These are phyloP conservation scores for Condylura cristata DNA, from an alignment of 2,113 vertebrate genomes.

Conservation along the genomic window DNA sequence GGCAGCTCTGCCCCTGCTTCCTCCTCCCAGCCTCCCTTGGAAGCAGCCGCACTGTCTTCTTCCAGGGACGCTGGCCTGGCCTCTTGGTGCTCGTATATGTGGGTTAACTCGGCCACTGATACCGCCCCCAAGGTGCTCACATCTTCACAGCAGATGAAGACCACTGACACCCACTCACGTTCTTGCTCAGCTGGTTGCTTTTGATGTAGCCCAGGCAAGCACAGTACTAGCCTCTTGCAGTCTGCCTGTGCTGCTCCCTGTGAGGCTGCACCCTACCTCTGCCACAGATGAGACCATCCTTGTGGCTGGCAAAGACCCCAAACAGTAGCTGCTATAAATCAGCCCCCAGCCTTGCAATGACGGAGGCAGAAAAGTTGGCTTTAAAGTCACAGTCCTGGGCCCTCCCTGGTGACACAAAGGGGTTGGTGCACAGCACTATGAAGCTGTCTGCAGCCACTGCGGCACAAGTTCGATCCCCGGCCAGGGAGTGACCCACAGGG, in stretches of 20 bases:
- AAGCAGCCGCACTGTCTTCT: fast-evolving
- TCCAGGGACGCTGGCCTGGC: neutral
- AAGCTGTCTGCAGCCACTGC: no score
- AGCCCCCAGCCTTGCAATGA: no score
- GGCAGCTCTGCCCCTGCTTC: no score
- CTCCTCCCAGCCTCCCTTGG: neutral
- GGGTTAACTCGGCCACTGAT: neutral
- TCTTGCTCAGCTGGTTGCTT: neutral
- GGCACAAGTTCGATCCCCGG: no score
- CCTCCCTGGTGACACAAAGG: no score
- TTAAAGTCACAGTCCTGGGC: no score
- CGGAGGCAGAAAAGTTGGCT: no score
- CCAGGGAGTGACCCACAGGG: no score
- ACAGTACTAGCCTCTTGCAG: neutral
- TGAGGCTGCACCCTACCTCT: neutral
- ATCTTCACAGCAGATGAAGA: neutral
- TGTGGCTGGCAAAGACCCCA: neutral
- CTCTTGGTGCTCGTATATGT: neutral
- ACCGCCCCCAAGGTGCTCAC: neutral
- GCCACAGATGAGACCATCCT: neutral
- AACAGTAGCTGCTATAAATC: no score
- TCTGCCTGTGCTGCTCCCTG: neutral
- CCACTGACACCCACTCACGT: neutral
- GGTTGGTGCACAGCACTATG: no score
- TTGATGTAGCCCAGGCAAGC: neutral